Evolutionary conservation across 2,797 vertebrate species (phyloP), one percentile per base, ranked within the genome.

Genomic region (Acanthurus leucopareius): DNA sequence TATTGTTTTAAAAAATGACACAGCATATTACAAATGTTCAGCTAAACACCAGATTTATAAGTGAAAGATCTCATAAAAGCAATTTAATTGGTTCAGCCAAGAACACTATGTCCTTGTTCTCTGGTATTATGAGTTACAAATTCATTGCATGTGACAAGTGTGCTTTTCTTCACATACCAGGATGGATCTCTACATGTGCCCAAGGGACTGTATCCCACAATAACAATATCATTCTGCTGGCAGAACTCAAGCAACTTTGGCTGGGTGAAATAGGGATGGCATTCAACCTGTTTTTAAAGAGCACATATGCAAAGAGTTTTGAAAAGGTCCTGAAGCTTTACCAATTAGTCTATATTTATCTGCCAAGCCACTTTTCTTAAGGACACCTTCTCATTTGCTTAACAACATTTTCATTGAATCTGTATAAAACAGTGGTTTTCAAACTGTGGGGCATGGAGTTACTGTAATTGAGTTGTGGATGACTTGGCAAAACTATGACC

Each of bases 221-320:
- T 91, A 64, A 96, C 90, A 1, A 99, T 97, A 28, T 95, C 92
- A 0, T 98, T 96, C 63, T 97, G 87, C 77, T 66, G 91, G 86
- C 97, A 99, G 80, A 95, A 98, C 77, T 98, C 94, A 70, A 96
- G 68, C 85, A 99, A 91, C 90, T 99, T 99, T 42, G 95, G 93
- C 79, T 99, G 97, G 15, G 96, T 98, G 91, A 98, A 99, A 88
- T 98, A 99, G 0, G 98, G 98, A 74, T 99, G 97, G 64, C 97
- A 98, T 86, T 99, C 98, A 5, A 99, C 94, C 98, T 99, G 60
- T 52, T 7, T 56, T 51, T 0, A 53, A 58, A 48, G 28, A 20
- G 38, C 35, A 45, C 7, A 7, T 73, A 69, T 35, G 32, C 10
- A 79, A 45, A 52, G 5, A 22, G 6, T 62, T 17, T 56, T 35